Percentiles rank a stretch among this genome's conserved stretches.
These are phyloP conservation scores for Mimas tiliae DNA, from an alignment of 2,888 invertebrate species.

Conservation along the genomic window DNA sequence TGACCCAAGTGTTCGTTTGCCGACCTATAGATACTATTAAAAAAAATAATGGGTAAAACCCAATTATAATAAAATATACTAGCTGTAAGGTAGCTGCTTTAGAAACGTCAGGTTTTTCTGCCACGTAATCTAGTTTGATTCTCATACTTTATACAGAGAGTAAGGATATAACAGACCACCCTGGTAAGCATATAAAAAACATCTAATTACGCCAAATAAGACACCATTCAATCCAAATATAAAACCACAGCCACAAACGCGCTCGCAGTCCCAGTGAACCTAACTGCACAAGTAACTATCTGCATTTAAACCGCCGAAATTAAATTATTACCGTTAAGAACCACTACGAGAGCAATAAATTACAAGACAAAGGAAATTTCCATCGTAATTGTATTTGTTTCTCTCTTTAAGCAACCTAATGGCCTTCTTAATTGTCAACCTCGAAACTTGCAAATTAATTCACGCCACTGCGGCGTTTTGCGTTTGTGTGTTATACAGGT, in stretches of 20 bases:
- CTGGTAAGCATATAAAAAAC: not conserved
- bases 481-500: not conserved
- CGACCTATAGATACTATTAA: too few relatives aligned
- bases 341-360: conserved; percentile 6
- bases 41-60: too few relatives aligned
- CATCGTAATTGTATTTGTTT: conserved; percentile 8
- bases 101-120: too few relatives aligned
- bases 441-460: conserved; percentile 29
- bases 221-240: not conserved
- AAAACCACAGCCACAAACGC: not conserved
- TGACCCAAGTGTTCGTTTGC: too few relatives aligned
- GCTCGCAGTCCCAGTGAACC: not conserved
- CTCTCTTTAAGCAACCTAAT: conserved; percentile 15
- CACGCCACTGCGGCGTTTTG: conserved; percentile 16
- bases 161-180: too few relatives aligned
- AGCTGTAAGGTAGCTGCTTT: too few relatives aligned
- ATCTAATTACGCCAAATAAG: not conserved
- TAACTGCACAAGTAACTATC: not conserved
- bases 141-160: too few relatives aligned
- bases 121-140: too few relatives aligned
- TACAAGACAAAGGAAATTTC: conserved; percentile 19
- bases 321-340: not conserved
- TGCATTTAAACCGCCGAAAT: not conserved
- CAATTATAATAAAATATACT: too few relatives aligned
- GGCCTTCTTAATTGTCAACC: conserved; percentile 21